Percentiles rank a stretch among this genome's conserved stretches.
Evolutionary conservation across 2,797 vertebrate species (phyloP).

Genomic region (Oophaga sylvatica): DNA sequence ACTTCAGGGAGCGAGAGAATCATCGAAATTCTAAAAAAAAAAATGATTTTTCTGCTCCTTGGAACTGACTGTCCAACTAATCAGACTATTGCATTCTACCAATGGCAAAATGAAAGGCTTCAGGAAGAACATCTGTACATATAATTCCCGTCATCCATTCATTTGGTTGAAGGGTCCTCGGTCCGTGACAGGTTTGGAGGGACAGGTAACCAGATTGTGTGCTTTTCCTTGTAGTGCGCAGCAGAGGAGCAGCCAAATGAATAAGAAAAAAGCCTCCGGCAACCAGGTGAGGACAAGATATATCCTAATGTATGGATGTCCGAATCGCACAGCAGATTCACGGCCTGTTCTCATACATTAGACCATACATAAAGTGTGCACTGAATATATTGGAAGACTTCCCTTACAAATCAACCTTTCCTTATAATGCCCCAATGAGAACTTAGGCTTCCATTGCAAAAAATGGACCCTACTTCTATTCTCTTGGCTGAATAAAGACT

Average conservation of each 20-base stretch:
- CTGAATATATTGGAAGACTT: not conserved
- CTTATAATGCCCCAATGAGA: no score
- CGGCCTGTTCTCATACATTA: not conserved
- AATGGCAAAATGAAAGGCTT: not conserved
- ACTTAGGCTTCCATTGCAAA: not conserved
- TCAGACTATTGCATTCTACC: not conserved
- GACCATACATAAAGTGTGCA: not conserved
- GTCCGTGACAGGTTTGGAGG: not conserved
- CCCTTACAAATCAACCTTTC: not conserved
- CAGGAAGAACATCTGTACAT: not conserved
- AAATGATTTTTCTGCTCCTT: not conserved
- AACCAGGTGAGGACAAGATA: conserved; percentile 85
- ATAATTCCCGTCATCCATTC: not conserved
- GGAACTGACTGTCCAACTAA: not conserved
- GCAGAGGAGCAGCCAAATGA: conserved; percentile 94
- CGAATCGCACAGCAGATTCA: not conserved
- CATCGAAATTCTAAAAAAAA: no score
- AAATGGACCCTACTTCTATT: not conserved
- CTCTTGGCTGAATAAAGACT: not conserved
- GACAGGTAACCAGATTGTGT: conserved; percentile 32
- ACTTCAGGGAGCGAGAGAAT: no score
- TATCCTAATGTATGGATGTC: not conserved
- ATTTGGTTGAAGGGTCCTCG: not conserved
- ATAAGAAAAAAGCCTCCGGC: conserved; percentile 93
- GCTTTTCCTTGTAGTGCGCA: conserved; percentile 82